Conservation (phyloP, 2,797 vertebrate species). For the Muscicapa striata region DNA sequence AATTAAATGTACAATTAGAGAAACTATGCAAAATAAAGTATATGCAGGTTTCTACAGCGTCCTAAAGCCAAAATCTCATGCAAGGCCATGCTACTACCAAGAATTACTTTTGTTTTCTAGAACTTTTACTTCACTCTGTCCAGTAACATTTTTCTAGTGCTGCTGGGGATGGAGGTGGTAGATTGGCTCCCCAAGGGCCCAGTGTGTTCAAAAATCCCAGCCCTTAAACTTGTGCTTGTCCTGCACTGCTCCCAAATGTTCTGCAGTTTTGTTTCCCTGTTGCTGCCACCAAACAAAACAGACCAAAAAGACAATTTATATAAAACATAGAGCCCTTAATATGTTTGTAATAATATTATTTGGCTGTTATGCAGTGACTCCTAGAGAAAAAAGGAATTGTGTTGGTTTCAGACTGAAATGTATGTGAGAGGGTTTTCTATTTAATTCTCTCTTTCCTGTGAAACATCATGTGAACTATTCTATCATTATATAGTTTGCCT, state of each 20-base stretch:
- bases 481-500: background rate
- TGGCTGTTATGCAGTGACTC: background rate
- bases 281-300: background rate
- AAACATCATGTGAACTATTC: background rate
- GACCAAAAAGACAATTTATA: background rate
- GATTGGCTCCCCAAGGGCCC: background rate
- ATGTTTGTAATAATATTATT: background rate
- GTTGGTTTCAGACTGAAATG: background rate
- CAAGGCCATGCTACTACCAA: background rate
- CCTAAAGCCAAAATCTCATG: background rate
- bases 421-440: background rate
- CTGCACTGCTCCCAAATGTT: background rate
- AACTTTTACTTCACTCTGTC: background rate
- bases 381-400: background rate
- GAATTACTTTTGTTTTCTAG: background rate
- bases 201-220: background rate
- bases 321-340: background rate
- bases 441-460: background rate
- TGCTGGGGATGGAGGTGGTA: fast-evolving
- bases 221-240: background rate
- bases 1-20: background rate
- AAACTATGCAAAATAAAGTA: background rate
- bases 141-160: background rate
- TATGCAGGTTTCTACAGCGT: background rate
- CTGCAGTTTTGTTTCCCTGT: background rate